A percentile compares a stretch with the other conserved stretches of the same genome.
Evolutionary conservation across 1,140 invertebrate species (phyloP).

Genomic region (Phenacoccus solenopsis): DNA sequence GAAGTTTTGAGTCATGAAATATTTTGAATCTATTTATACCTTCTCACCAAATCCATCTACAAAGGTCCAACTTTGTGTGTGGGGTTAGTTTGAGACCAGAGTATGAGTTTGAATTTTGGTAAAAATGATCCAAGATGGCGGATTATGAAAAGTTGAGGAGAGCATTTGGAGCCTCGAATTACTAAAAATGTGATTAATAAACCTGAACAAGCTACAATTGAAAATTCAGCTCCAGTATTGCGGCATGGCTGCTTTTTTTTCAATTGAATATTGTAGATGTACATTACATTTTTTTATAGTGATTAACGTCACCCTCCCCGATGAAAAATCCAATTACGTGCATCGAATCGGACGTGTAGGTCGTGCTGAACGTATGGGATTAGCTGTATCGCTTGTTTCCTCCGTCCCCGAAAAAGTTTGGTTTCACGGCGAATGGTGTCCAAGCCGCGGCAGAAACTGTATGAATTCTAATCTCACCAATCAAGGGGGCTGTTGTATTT

Average conservation of each 20-base stretch:
- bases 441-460: conserved; percentile 75
- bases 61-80: no score
- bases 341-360: conserved; percentile 98
- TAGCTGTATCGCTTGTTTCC: conserved; percentile 91
- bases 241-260: no score
- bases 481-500: conserved; percentile 83
- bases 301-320: conserved; percentile 94
- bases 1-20: no score
- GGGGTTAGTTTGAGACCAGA: no score
- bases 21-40: no score
- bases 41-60: no score
- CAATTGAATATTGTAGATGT: neutral
- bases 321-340: conserved; percentile 98
- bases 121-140: neutral
- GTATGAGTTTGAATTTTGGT: no score
- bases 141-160: no score
- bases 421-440: conserved; percentile 93
- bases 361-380: conserved; percentile 94
- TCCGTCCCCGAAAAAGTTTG: conserved; percentile 94
- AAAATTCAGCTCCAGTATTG: no score
- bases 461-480: conserved; percentile 81
- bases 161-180: no score
- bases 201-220: no score
- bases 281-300: conserved; percentile 44
- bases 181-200: no score